These are phyloP conservation scores for Stegodyphus mimosarum DNA, from an alignment of 1,140 invertebrate genomes.

Conservation along the genomic window DNA sequence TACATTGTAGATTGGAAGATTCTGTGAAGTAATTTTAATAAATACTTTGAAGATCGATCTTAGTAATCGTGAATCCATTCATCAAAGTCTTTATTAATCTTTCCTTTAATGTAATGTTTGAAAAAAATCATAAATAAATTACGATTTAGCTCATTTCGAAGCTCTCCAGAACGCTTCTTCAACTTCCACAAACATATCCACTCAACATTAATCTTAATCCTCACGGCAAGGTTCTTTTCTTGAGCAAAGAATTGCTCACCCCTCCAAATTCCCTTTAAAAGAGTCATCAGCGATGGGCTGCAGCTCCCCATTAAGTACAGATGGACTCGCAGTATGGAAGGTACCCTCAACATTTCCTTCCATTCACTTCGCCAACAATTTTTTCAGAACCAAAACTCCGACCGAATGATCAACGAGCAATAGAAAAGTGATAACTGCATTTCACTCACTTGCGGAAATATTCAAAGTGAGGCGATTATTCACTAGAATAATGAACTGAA, in stretches of 20 bases:
- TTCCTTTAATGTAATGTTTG: no score
- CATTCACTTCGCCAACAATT: neutral
- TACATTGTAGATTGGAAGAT: no score
- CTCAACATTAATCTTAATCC: neutral
- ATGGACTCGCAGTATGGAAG: neutral
- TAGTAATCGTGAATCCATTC: no score
- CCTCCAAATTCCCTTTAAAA: neutral
- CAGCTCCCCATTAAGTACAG: neutral
- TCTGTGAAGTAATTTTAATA: no score
- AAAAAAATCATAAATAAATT: no score
- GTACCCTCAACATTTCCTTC: neutral
- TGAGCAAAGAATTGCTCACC: neutral
- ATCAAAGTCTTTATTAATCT: no score
- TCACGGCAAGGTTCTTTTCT: neutral
- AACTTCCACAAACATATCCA: neutral
- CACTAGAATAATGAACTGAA: slow-evolving; percentile 55
- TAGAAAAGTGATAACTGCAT: slow-evolving; percentile 60
- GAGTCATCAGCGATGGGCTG: no score
- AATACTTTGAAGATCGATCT: no score
- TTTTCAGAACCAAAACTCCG: neutral
- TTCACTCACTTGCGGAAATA: slow-evolving; percentile 60
- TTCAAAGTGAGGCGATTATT: slow-evolving; percentile 61
- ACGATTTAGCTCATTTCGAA: no score
- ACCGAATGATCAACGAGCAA: slow-evolving; percentile 54
- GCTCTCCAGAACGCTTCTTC: no score